Conservation (phyloP, 2,797 vertebrate species). For the Crenuchus spilurus region DNA sequence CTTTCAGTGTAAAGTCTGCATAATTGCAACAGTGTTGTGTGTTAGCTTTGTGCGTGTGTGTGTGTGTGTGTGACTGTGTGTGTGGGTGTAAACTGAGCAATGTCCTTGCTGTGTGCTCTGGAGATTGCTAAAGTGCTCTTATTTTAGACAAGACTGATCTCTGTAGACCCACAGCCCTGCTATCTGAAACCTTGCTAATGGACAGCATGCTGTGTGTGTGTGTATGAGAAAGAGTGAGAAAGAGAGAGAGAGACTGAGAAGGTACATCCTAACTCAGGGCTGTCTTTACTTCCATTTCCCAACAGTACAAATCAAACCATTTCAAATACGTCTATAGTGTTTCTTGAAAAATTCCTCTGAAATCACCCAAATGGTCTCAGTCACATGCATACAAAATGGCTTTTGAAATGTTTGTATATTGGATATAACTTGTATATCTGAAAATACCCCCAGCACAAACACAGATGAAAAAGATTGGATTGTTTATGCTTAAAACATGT, state of each 20-base stretch:
- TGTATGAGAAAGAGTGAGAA: slow-evolving; percentile 27
- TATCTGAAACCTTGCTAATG: slow-evolving; percentile 83
- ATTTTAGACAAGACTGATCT: slow-evolving; percentile 67
- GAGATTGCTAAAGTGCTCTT: slow-evolving; percentile 68
- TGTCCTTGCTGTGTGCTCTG: slow-evolving; percentile 54
- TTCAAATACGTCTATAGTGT: background rate
- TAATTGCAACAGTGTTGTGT: background rate
- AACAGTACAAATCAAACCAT: slow-evolving; percentile 8
- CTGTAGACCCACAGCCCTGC: slow-evolving; percentile 75
- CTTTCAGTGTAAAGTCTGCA: background rate
- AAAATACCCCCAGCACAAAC: no score
- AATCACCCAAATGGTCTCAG: background rate
- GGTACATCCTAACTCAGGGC: slow-evolving; percentile 30
- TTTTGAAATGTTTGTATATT: no score
- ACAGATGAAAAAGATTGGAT: no score
- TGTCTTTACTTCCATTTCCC: slow-evolving; percentile 18
- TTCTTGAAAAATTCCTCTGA: background rate
- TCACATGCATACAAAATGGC: background rate
- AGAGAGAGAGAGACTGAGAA: slow-evolving; percentile 7
- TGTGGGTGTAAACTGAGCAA: slow-evolving; percentile 53
- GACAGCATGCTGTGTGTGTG: slow-evolving; percentile 54
- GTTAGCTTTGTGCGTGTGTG: slow-evolving; percentile 7
- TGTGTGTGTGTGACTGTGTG: slow-evolving; percentile 32
- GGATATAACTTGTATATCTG: no score
- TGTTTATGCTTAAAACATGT: no score